Evolutionary conservation across 1,140 invertebrate genomes (phyloP).

Genomic region (Penaeus japonicus): DNA sequence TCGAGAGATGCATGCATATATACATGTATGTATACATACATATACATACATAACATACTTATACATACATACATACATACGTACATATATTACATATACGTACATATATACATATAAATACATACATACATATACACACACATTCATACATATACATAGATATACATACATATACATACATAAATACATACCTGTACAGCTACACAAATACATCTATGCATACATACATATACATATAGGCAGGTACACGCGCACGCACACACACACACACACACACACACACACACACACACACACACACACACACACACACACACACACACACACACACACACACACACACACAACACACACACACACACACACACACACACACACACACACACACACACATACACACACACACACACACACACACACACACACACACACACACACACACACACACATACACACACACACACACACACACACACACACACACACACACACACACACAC

Average conservation of each 20-base stretch:
- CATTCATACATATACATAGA: background rate
- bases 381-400: no score
- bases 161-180: constrained; percentile 7
- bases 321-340: no score
- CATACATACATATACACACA: background rate
- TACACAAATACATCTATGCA: background rate
- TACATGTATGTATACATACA: background rate
- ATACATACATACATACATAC: background rate
- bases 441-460: no score
- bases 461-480: no score
- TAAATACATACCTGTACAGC: background rate
- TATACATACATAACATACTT: background rate
- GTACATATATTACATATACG: no score
- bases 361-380: no score
- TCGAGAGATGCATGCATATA: background rate
- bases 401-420: no score
- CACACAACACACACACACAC: no score
- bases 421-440: no score
- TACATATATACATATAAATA: constrained; percentile 1
- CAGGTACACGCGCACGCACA: background rate
- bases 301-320: no score
- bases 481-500: no score
- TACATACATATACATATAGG: background rate
- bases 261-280: background rate
- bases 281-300: no score